Base-by-base conservation (phyloP, 2,888 invertebrate genomes). In the Diachrysia chrysitis region DNA sequence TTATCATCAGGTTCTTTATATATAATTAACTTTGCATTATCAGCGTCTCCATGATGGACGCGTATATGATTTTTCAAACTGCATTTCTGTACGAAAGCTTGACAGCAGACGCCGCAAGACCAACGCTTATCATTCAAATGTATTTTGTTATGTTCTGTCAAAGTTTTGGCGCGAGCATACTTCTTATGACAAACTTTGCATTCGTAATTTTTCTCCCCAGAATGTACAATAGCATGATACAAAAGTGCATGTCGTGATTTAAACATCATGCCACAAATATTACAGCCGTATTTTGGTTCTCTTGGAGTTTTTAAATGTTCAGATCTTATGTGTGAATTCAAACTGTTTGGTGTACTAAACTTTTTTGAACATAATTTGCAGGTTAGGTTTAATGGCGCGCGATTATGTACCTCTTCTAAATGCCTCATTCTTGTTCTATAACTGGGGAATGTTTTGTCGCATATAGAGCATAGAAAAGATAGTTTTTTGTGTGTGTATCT, bases 111-210 rank as follows among this genome's bases (percentile, higher is more conserved):
- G 0, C 67, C 63, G 51, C 90, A 90, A 0, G 71, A 72, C 60
- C 82, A 84, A 9, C 87, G 70, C 51, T 78, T 86, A 9, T 87
- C 89, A 46, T 87, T 86, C 42, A 75, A 74, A 67, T 89, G 89
- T n/a, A 87, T 87, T 25, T 84, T 79, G 66, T 84, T 69, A 73
- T 89, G 90, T 56, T 86, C 83, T 1, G 69, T 81, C 42, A 88
- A 69, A 5, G 86, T 84, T 63, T 86, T 83, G 14, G 73, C 66
- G 19, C 85, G 84, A 0, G 81, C 80, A 60, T 85, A 90, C 14
- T 74, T 81, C 62, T 93, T 94, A 21, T 85, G 81, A 71, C 95
- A 95, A 0, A 91, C 76, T 25, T 88, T 84, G 69, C 95, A 95
- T 66, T 89, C 86, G 56, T 87, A 94, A 14, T 91, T 90, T 73